Evolutionary conservation across 2,888 invertebrate genomes (phyloP), one percentile per base, ranked within the genome.

Genomic region (Tetropium fuscum): DNA sequence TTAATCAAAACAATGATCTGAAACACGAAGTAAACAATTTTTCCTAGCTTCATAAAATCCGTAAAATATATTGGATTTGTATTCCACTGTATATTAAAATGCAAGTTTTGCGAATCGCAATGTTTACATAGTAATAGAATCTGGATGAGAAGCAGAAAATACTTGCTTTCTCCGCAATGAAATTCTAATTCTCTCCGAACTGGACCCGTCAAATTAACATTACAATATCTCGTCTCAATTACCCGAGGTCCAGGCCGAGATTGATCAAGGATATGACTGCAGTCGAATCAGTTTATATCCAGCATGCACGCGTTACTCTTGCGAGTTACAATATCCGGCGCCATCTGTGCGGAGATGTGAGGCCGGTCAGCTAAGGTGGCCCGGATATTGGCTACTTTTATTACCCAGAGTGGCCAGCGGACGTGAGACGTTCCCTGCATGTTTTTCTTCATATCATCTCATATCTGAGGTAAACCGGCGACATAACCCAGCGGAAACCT

Each of bases 361-460:
- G 72, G 68, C 34, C 47, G 47, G 34, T 13, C 47, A 32, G 49
- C 49, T 20, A 49, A 49, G 49, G 49, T 49, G 49, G 68, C 69
- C 76, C 80, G 81, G 82, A 81, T 82, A 82, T 82, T 82, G 82
- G 82, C 78, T 75, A 78, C 78, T 82, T 82, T 82, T 82, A 82
- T 82, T 81, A 79, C 80, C 76, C 73, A 67, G 75, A 79, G 77
- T 78, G 78, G 78, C 71, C 78, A 73, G 70, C 74, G 79, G 78
- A 80, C 80, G 79, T 79, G 79, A 75, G 75, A 73, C 70, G 69
- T 60, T 62, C 61, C 55, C 66, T 57, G 62, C 65, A 63, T 69
- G 65, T 61, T 67, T 68, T 62, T 47, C 41, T 58, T 72, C 66
- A 70, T 70, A 69, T 73, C 70, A 70, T 73, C 64, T 71, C 71